Conservation (phyloP, 2,888 invertebrate species). For the Aelia acuminata region DNA sequence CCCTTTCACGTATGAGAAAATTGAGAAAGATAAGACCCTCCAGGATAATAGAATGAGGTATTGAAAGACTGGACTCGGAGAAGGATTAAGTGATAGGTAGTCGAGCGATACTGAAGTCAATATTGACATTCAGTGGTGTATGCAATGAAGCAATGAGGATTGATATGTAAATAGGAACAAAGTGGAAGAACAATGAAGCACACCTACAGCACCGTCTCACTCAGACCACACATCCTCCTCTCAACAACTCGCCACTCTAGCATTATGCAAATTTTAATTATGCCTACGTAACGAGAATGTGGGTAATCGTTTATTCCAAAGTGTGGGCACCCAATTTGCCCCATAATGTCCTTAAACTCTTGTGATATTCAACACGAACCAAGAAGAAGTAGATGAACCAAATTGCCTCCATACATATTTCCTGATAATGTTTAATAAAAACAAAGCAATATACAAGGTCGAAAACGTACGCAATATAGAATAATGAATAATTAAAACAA, state of each 20-base stretch:
- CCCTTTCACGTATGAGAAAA: no score
- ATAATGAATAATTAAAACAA: no score
- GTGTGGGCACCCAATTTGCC: not conserved
- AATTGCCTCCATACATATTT: no score
- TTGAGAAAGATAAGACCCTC: no score
- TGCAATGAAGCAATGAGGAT: constrained; percentile 21
- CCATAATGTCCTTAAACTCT: not conserved
- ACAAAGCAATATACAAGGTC: no score
- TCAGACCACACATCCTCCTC: constrained; percentile 6
- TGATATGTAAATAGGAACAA: constrained; percentile 10
- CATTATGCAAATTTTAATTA: constrained; percentile 4
- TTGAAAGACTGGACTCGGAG: not conserved
- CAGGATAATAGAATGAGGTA: no score
- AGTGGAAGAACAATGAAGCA: constrained; percentile 7
- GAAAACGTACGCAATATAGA: no score
- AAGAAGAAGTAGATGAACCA: no score
- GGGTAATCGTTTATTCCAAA: not conserved
- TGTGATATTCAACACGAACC: no score
- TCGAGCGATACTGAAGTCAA: not conserved
- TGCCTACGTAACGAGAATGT: constrained; percentile 37
- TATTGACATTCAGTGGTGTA: constrained; percentile 15
- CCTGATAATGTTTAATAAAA: no score
- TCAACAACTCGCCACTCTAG: constrained; percentile 6
- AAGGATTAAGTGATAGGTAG: not conserved
- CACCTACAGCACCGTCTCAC: not conserved